Conservation (phyloP, 1,140 invertebrate genomes). For the Drosophila biarmipes region DNA sequence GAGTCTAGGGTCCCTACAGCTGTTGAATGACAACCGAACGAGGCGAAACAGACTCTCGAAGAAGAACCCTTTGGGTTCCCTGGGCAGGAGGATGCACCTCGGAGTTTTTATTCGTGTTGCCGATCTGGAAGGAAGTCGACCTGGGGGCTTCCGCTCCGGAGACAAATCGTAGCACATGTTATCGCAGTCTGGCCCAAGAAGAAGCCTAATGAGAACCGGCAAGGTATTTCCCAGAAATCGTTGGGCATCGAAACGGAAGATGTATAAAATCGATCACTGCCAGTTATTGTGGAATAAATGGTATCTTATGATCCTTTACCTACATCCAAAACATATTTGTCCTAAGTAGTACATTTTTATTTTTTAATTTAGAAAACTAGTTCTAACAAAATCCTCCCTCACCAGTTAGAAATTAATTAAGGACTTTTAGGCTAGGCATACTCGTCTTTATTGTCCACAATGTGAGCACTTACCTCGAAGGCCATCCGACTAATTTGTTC, state of each 20-base stretch:
- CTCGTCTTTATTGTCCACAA: background rate
- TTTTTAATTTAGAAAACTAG: no score
- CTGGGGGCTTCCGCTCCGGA: conserved; percentile 34
- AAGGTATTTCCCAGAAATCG: conserved; percentile 20
- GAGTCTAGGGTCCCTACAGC: conserved; percentile 35
- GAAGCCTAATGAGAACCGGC: conserved; percentile 20
- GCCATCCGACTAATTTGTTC: conserved; percentile 40
- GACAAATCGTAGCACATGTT: conserved; percentile 54
- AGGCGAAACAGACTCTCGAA: background rate
- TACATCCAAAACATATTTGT: no score
- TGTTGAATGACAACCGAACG: conserved; percentile 28
- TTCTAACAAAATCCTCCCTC: no score
- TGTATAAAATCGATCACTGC: conserved; percentile 10
- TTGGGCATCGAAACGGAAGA: background rate
- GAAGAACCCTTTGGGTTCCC: conserved; percentile 17
- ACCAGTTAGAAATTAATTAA: background rate
- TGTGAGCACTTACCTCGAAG: conserved; percentile 15
- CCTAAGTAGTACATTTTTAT: no score
- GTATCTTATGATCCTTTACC: background rate
- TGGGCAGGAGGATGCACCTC: conserved; percentile 69
- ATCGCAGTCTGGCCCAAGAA: conserved; percentile 2
- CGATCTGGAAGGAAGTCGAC: conserved; percentile 57
- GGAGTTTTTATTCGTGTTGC: conserved; percentile 50
- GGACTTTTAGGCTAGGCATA: background rate
- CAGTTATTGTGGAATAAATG: background rate